Percentiles rank a stretch among this genome's conserved stretches.
phyloP scores from a whole-genome alignment of 2,888 invertebrate species.

The Pilophorus perplexus region DNA sequence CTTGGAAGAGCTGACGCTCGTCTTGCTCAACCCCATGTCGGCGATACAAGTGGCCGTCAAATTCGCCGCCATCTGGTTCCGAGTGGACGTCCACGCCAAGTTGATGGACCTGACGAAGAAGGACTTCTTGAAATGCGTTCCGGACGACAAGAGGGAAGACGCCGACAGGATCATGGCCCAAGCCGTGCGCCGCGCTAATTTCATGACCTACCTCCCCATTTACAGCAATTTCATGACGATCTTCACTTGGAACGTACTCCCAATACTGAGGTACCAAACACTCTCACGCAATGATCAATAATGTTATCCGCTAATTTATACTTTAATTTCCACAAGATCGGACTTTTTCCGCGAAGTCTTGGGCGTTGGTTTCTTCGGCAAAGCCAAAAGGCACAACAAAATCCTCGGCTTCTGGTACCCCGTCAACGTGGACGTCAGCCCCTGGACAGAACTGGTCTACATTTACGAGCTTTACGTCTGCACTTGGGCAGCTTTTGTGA shows the following conservation, averaged over 20 bases:
- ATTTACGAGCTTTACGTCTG: constrained; percentile 6
- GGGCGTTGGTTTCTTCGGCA: constrained; percentile 10
- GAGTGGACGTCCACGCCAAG: constrained; percentile 21
- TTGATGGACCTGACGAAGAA: constrained; percentile 29
- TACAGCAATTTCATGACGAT: not conserved
- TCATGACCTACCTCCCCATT: not conserved
- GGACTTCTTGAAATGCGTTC: constrained; percentile 17
- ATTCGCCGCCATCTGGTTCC: not conserved
- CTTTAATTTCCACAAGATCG: too few relatives aligned
- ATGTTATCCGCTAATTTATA: too few relatives aligned
- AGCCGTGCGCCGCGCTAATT: not conserved
- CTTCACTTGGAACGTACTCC: constrained; percentile 13
- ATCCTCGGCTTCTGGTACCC: constrained; percentile 31
- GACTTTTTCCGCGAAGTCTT: constrained; percentile 7
- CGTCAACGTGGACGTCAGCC: too few relatives aligned
- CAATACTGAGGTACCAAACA: constrained; percentile 18
- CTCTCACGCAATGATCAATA: too few relatives aligned
- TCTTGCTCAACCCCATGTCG: constrained; percentile 26
- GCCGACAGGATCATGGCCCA: not conserved
- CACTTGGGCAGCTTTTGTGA: not conserved
- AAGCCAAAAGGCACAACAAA: constrained; percentile 2
- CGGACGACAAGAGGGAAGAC: not conserved
- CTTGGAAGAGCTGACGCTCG: constrained; percentile 12
- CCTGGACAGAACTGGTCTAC: constrained; percentile 21
- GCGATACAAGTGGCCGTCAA: constrained; percentile 19